phyloP scores from a whole-genome alignment of 2,113 vertebrate species.

The Pyrgilauda ruficollis region DNA sequence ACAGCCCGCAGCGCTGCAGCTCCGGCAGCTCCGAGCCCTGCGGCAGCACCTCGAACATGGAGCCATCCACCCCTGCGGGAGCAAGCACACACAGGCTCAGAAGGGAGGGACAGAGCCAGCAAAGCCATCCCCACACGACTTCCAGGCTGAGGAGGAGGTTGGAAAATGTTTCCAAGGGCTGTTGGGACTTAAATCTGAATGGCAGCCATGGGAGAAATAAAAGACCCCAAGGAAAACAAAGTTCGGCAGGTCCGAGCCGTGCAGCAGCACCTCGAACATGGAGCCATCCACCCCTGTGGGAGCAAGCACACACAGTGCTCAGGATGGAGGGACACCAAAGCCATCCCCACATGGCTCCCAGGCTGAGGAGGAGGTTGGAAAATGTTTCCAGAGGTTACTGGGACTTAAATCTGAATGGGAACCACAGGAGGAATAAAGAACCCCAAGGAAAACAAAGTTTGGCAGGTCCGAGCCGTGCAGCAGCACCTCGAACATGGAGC shows the following conservation, averaged over 20 bases:
- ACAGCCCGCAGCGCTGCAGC: conserved; percentile 79
- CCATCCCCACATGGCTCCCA: accelerated
- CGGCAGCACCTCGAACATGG: conserved; percentile 82
- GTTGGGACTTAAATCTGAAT: background rate
- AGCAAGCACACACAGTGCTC: background rate
- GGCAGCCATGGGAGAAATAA: background rate
- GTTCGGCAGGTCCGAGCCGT: conserved; percentile 59
- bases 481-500: background rate
- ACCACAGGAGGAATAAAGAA: accelerated
- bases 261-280: conserved; percentile 86
- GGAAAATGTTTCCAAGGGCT: too few species aligned
- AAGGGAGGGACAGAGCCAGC: accelerated
- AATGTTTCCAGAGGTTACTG: accelerated
- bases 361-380: background rate
- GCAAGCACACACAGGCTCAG: background rate
- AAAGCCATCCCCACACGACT: background rate
- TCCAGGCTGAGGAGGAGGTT: background rate
- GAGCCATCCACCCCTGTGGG: conserved; percentile 84
- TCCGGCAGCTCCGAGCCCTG: conserved; percentile 68
- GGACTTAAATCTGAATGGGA: background rate
- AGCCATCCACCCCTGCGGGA: accelerated
- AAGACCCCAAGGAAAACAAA: background rate
- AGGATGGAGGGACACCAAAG: accelerated
- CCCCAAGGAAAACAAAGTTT: background rate
- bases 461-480: conserved; percentile 61